Evolutionary conservation across 2,797 vertebrate genomes (phyloP).

Genomic region (Oryzias dopingdopingensis): DNA sequence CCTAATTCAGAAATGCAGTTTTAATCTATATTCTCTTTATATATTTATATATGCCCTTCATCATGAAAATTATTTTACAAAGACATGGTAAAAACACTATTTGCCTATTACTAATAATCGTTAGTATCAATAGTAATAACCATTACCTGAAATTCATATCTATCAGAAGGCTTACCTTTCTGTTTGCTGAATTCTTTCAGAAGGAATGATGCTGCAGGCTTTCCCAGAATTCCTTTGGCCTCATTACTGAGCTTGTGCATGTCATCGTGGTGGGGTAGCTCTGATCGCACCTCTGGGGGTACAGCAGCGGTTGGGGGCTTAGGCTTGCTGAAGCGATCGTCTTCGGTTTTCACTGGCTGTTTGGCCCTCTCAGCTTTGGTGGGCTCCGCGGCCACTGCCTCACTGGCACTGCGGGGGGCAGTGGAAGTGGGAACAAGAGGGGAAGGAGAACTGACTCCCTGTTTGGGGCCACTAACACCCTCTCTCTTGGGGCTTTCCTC

Average conservation of each 20-base stretch:
- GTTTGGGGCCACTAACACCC: constrained; percentile 83
- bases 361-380: constrained; percentile 58
- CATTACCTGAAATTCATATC: no score
- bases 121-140: no score
- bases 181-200: constrained; percentile 84
- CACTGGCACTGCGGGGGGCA: constrained; percentile 56
- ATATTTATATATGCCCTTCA: no score
- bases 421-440: constrained; percentile 61
- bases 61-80: no score
- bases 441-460: constrained; percentile 68
- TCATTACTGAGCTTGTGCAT: constrained; percentile 60
- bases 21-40: no score
- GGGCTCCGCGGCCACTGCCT: constrained; percentile 53
- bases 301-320: constrained; percentile 75
- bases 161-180: constrained; percentile 82
- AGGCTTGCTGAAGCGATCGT: constrained; percentile 66
- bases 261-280: constrained; percentile 72
- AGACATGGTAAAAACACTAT: no score
- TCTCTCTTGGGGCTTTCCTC: constrained; percentile 97
- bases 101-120: no score
- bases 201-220: constrained; percentile 51
- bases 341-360: constrained; percentile 61
- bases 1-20: no score
- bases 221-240: constrained; percentile 59
- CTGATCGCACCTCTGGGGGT: constrained; percentile 66